Percentiles rank a stretch among this genome's conserved stretches.
Evolutionary conservation across 2,797 vertebrate species (phyloP).

Genomic region (Microchirus variegatus): DNA sequence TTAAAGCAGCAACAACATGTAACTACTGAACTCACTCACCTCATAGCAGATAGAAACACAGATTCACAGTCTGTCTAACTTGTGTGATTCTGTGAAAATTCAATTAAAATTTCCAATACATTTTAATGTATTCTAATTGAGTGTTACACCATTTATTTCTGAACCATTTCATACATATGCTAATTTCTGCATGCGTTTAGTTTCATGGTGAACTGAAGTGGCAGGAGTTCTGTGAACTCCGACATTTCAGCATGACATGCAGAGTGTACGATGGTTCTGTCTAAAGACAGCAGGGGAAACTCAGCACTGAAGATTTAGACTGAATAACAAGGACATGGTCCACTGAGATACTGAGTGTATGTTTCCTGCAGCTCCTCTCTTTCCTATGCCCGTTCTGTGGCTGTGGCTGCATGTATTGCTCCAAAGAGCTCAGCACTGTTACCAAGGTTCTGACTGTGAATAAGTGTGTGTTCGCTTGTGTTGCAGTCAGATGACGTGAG

Average conservation of each 20-base stretch:
- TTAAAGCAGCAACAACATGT: too few relatives aligned
- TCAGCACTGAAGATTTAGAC: conserved; percentile 10
- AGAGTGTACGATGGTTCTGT: conserved; percentile 4
- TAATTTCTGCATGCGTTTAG: background rate
- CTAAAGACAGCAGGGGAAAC: conserved; percentile 12
- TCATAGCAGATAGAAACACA: too few relatives aligned
- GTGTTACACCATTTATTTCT: background rate
- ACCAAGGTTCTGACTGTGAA: conserved; percentile 5
- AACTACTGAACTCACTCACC: too few relatives aligned
- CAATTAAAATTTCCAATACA: too few relatives aligned
- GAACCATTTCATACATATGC: background rate
- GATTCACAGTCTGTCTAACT: too few relatives aligned
- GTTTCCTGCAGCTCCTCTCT: conserved; percentile 36
- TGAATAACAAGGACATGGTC: conserved; percentile 38
- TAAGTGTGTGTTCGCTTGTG: conserved; percentile 14
- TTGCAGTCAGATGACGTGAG: conserved; percentile 11
- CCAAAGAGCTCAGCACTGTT: conserved; percentile 31
- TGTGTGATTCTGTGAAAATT: too few relatives aligned
- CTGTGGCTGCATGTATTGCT: conserved; percentile 23
- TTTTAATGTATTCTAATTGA: too few relatives aligned
- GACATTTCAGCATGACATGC: background rate
- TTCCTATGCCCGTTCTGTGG: conserved; percentile 30
- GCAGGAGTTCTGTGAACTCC: background rate
- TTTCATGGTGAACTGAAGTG: background rate
- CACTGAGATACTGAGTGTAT: conserved; percentile 34